A percentile compares a stretch with the other conserved stretches of the same genome.
Conservation (phyloP, 2,113 vertebrate species). For the Erythrolamprus reginae region DNA sequence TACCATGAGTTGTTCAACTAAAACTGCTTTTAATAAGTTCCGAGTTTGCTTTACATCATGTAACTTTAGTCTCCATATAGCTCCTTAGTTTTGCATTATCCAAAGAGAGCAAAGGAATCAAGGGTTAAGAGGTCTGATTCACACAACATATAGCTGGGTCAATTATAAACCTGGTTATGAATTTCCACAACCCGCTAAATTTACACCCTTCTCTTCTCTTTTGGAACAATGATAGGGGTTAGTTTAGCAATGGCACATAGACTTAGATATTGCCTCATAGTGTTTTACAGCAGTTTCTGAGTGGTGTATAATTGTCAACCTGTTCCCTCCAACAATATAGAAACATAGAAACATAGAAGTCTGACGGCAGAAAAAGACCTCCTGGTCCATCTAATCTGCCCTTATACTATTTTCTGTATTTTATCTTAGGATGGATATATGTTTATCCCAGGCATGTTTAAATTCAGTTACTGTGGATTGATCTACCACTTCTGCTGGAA, state of each 20-base stretch:
- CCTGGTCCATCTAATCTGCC: too few relatives aligned
- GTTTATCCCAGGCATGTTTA: too few relatives aligned
- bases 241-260: background rate
- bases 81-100: background rate
- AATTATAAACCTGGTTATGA: background rate
- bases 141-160: background rate
- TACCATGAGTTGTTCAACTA: background rate
- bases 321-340: background rate
- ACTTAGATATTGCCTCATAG: background rate
- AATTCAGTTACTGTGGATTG: too few relatives aligned
- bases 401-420: too few relatives aligned
- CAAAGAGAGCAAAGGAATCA: background rate
- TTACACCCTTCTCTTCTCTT: background rate
- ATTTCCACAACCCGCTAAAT: background rate
- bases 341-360: too few relatives aligned
- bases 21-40: background rate
- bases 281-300: background rate
- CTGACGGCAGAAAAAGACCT: too few relatives aligned
- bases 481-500: too few relatives aligned
- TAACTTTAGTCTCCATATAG: background rate
- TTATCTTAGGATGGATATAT: too few relatives aligned
- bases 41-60: background rate
- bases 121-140: background rate
- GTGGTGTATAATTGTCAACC: background rate
- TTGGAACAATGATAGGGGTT: background rate